phyloP scores from a whole-genome alignment of 2,888 invertebrate genomes.

The Seira sanloemensis region DNA sequence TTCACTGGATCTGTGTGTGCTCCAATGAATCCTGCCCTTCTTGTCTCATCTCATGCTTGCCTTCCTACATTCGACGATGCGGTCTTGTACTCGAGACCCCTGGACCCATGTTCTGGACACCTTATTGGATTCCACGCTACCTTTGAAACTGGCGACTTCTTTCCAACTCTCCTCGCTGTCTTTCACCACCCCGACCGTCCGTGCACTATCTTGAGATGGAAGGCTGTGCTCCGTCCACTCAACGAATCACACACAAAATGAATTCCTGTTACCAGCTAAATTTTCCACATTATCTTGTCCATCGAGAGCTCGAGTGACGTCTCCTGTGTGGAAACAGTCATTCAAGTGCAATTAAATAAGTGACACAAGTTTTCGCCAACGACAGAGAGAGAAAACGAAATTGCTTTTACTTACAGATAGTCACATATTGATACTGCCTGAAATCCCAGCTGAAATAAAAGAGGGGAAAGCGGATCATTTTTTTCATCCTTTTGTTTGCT shows the following conservation, averaged over 20 bases:
- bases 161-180: background rate
- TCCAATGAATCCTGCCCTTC: constrained; percentile 54
- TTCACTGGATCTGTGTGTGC: constrained; percentile 59
- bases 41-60: constrained; percentile 45
- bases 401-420: constrained; percentile 3
- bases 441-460: background rate
- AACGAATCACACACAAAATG: constrained; percentile 12
- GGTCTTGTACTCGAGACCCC: constrained; percentile 51
- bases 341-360: constrained; percentile 20
- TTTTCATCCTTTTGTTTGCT: background rate
- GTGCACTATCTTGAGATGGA: constrained; percentile 7
- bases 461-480: background rate
- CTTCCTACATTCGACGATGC: constrained; percentile 35
- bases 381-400: too few species aligned
- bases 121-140: background rate
- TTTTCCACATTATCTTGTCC: background rate
- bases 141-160: background rate
- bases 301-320: background rate
- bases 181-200: background rate
- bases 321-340: constrained; percentile 19
- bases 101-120: constrained; percentile 32
- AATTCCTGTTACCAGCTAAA: background rate
- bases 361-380: constrained; percentile 1
- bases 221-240: background rate
- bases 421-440: constrained; percentile 11